Evolutionary conservation across 2,797 vertebrate species (phyloP).

Genomic region (Miichthys miiuy): DNA sequence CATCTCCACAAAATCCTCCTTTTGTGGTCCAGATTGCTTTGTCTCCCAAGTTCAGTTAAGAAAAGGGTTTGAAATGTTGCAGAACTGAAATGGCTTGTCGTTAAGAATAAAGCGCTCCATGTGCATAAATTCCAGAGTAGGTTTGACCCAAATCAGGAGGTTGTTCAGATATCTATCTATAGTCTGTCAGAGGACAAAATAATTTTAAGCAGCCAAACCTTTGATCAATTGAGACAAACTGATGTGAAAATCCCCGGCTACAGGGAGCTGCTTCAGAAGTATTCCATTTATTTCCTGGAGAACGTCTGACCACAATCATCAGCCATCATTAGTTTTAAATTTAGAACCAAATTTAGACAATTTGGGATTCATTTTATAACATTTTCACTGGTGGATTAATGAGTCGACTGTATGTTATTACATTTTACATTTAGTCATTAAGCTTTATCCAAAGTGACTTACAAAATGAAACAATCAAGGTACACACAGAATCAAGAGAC

Average conservation of each 20-base stretch:
- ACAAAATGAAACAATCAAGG: too few species aligned
- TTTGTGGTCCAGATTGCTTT: neutral
- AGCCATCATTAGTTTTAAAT: neutral
- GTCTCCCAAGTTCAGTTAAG: neutral
- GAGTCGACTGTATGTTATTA: neutral
- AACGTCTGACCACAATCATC: constrained; percentile 1
- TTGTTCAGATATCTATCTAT: neutral
- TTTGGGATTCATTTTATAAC: neutral
- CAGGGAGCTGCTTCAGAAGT: neutral
- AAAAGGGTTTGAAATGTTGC: neutral
- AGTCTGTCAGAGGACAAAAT: neutral
- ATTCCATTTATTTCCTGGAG: neutral
- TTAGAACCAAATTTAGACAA: neutral
- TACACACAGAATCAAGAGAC: too few species aligned
- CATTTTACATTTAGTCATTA: neutral
- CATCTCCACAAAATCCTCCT: neutral
- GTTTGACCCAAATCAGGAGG: too few species aligned
- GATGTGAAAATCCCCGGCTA: neutral
- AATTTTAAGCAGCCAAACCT: neutral
- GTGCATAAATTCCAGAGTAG: neutral
- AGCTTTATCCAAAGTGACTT: too few species aligned
- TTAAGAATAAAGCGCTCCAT: neutral
- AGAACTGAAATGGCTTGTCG: neutral
- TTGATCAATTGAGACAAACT: neutral
- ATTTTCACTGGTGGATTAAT: neutral